Percentiles rank a stretch among this genome's conserved stretches.
phyloP scores from a whole-genome alignment of 2,888 invertebrate genomes.

The Campopleginae sp. region DNA sequence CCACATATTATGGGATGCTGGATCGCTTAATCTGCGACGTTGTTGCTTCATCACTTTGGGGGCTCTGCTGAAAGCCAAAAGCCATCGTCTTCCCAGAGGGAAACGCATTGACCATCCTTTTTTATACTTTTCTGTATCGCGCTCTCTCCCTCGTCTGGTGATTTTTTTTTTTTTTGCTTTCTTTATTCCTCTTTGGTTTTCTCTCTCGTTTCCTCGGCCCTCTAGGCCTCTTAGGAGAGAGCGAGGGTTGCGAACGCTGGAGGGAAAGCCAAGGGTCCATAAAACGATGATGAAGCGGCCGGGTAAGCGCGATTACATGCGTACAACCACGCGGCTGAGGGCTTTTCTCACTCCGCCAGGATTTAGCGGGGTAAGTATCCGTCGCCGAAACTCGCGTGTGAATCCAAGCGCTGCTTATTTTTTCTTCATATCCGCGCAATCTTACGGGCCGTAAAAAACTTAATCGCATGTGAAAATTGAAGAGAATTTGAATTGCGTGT shows the following conservation, averaged over 20 bases:
- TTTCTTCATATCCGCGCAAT: neutral
- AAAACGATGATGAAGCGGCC: constrained; percentile 63
- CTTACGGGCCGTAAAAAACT: neutral
- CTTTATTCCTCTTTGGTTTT: constrained; percentile 2
- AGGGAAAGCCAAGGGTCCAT: constrained; percentile 56
- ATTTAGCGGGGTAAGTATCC: constrained; percentile 14
- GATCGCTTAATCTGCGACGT: constrained; percentile 33
- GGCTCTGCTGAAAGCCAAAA: constrained; percentile 32
- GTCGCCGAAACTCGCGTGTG: neutral
- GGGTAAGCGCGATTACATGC: constrained; percentile 60
- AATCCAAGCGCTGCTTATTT: neutral
- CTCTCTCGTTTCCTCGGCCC: neutral
- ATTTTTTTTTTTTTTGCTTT: neutral
- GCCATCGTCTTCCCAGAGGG: constrained; percentile 39
- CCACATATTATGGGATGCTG: constrained; percentile 20
- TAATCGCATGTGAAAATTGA: neutral
- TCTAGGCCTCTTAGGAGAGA: neutral
- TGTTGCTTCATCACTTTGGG: constrained; percentile 55
- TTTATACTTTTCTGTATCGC: neutral
- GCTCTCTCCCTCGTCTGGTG: neutral
- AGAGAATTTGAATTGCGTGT: neutral
- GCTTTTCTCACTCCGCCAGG: constrained; percentile 38
- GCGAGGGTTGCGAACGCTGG: constrained; percentile 16
- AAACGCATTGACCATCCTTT: neutral
- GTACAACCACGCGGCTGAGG: constrained; percentile 34